Evolutionary conservation across 2,888 invertebrate genomes (phyloP).

Genomic region (Ischnus inquisitorius): DNA sequence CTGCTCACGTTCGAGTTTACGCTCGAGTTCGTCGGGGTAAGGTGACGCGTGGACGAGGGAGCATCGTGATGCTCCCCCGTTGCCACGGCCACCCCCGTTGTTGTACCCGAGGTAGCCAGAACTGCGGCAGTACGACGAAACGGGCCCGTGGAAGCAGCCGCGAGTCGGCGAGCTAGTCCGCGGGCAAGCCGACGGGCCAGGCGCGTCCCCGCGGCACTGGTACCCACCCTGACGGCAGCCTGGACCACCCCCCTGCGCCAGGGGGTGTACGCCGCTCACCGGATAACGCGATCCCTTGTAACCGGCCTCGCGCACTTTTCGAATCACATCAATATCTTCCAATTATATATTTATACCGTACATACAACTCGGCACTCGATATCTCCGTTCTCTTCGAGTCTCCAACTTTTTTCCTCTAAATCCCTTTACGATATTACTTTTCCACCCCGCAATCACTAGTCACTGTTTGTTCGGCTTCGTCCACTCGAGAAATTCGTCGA

Average conservation of each 20-base stretch:
- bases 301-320: conserved; percentile 15
- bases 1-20: conserved; percentile 67
- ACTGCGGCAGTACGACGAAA: conserved; percentile 86
- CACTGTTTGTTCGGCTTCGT: conserved; percentile 45
- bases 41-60: conserved; percentile 76
- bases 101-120: conserved; percentile 77
- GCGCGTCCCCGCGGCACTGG: conserved; percentile 89
- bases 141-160: conserved; percentile 87
- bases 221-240: conserved; percentile 87
- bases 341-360: background rate
- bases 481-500: conserved; percentile 41
- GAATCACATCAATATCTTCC: conserved; percentile 11
- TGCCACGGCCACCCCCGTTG: conserved; percentile 75
- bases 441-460: conserved; percentile 42
- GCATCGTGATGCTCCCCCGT: conserved; percentile 75
- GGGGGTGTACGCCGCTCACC: conserved; percentile 85
- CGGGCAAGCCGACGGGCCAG: conserved; percentile 86
- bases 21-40: conserved; percentile 73
- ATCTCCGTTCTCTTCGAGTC: conserved; percentile 17
- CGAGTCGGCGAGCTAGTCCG: conserved; percentile 85
- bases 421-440: conserved; percentile 38
- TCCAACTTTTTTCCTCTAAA: conserved; percentile 33
- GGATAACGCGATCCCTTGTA: conserved; percentile 14
- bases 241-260: conserved; percentile 87
- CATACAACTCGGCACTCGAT: conserved; percentile 26